These are phyloP conservation scores for Sebastes wilsoni DNA, from an alignment of 2,797 vertebrate species.

Conservation along the genomic window DNA sequence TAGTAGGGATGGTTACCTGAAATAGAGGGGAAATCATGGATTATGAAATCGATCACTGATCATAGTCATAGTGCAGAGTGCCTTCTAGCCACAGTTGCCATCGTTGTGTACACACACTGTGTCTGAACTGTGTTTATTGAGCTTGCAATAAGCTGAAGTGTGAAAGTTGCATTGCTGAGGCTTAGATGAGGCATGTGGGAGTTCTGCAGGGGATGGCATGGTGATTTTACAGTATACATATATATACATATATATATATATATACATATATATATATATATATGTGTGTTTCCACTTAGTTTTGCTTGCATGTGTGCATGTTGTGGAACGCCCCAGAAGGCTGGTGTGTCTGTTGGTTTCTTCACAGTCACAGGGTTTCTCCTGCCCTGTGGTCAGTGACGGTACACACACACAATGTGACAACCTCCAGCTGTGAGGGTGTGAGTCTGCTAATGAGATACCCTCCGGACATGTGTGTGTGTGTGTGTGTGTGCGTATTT, in stretches of 20 bases:
- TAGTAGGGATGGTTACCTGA: background rate
- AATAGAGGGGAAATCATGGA: background rate
- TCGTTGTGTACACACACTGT: background rate
- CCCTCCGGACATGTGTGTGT: constrained; percentile 38
- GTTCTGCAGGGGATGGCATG: background rate
- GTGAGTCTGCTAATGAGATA: constrained; percentile 74
- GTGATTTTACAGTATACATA: constrained; percentile 9
- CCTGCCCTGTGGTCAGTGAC: constrained; percentile 56
- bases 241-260: background rate
- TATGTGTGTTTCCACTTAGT: background rate
- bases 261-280: background rate
- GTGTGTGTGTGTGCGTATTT: background rate
- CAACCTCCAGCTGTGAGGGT: constrained; percentile 73
- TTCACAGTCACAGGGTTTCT: constrained; percentile 47
- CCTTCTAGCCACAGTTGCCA: background rate
- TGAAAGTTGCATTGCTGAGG: constrained; percentile 32
- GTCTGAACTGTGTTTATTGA: constrained; percentile 32
- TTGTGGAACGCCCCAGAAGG: background rate
- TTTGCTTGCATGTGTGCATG: background rate
- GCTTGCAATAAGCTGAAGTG: constrained; percentile 17
- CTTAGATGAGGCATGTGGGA: constrained; percentile 32
- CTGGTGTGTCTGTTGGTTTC: constrained; percentile 8
- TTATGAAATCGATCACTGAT: constrained; percentile 15
- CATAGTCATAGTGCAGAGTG: background rate
- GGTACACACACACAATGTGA: constrained; percentile 52